phyloP scores from a whole-genome alignment of 2,888 invertebrate genomes.

The Ariolimax columbianus region DNA sequence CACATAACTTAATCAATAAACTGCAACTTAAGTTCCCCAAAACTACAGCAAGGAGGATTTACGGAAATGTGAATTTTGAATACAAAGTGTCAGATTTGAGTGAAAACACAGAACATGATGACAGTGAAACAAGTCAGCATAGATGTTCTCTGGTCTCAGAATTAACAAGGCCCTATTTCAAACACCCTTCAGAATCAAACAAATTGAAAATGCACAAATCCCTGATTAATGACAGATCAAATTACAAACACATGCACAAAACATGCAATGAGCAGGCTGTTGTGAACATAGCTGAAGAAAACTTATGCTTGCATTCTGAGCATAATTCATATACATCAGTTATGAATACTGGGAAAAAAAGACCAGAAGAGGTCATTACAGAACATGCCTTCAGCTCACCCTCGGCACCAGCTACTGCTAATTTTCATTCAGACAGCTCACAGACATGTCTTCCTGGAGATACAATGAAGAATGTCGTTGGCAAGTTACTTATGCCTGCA shows the following conservation, averaged over 20 bases:
- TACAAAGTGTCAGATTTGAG: constrained; percentile 64
- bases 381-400: neutral
- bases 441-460: neutral
- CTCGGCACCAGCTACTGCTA: neutral
- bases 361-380: neutral
- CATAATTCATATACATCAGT: neutral
- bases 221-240: neutral
- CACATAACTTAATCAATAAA: constrained; percentile 79
- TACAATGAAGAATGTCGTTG: neutral
- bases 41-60: constrained; percentile 75
- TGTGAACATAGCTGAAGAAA: neutral
- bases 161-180: neutral
- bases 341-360: neutral
- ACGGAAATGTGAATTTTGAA: constrained; percentile 79
- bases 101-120: neutral
- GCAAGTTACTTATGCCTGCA: neutral
- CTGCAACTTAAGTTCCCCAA: constrained; percentile 78
- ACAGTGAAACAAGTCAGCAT: neutral
- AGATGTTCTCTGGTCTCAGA: neutral
- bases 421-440: neutral
- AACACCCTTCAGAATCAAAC: neutral
- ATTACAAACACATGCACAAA: neutral
- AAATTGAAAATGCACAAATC: neutral
- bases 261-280: neutral
- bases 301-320: neutral